Evolutionary conservation across 2,113 vertebrate genomes (phyloP).

Genomic region (Zeus faber): DNA sequence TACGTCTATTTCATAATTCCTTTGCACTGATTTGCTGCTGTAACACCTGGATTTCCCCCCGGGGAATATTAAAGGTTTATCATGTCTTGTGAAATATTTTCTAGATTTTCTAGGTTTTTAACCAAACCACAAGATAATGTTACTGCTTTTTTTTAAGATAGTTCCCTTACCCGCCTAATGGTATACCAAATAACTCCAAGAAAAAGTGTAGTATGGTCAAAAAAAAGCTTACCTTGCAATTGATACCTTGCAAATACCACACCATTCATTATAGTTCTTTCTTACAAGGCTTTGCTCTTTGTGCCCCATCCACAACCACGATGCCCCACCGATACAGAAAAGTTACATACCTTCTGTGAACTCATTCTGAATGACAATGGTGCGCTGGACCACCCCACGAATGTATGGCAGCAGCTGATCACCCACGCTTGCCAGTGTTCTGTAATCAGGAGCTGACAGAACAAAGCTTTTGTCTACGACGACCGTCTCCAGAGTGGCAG

Average conservation of each 20-base stretch:
- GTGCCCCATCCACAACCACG: conserved; percentile 27
- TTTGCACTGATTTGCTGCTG: too few relatives aligned
- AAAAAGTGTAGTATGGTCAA: too few relatives aligned
- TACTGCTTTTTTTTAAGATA: too few relatives aligned
- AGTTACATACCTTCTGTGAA: conserved; percentile 94
- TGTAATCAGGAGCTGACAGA: conserved; percentile 83
- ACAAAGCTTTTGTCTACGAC: conserved; percentile 86
- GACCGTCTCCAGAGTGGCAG: conserved; percentile 84
- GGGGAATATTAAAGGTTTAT: too few relatives aligned
- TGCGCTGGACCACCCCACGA: conserved; percentile 85
- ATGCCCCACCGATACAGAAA: conserved; percentile 36
- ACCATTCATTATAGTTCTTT: neutral
- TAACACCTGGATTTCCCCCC: too few relatives aligned
- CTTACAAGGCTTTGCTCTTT: neutral
- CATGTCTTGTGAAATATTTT: too few relatives aligned
- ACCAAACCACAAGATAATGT: too few relatives aligned
- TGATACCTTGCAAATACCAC: neutral
- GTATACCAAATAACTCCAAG: too few relatives aligned
- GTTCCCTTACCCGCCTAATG: too few relatives aligned
- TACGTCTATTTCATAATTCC: too few relatives aligned
- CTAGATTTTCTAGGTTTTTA: too few relatives aligned
- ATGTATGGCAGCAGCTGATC: conserved; percentile 83
- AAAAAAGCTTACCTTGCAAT: conserved; percentile 22
- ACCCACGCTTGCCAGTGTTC: conserved; percentile 74
- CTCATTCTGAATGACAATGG: conserved; percentile 85